Evolutionary conservation across 2,113 vertebrate genomes (phyloP).

Genomic region (Malurus elegans): DNA sequence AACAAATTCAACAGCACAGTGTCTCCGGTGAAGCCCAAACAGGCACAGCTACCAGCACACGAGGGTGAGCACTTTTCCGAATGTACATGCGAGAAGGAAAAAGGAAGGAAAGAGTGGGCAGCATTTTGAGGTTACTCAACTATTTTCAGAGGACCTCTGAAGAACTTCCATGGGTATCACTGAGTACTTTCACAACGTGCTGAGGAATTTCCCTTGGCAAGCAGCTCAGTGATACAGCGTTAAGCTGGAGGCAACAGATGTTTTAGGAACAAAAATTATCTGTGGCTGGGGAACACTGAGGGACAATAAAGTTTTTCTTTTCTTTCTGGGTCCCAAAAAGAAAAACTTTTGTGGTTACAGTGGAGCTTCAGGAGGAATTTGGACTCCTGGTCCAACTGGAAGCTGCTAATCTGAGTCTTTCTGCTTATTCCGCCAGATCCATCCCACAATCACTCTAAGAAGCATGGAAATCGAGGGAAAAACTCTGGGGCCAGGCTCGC

Average conservation of each 20-base stretch:
- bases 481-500: constrained; percentile 13
- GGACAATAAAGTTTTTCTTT: background rate
- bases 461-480: constrained; percentile 48
- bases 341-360: background rate
- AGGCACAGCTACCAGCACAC: background rate
- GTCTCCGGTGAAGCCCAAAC: background rate
- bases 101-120: background rate
- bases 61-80: constrained; percentile 34
- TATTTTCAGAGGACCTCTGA: background rate
- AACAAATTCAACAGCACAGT: background rate
- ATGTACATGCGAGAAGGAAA: background rate
- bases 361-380: background rate
- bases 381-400: background rate
- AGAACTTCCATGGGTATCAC: background rate
- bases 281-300: background rate
- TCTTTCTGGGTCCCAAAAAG: background rate
- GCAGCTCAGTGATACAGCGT: background rate
- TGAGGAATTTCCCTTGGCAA: background rate
- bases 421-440: constrained; percentile 13
- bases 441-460: constrained; percentile 30
- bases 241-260: background rate
- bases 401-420: background rate
- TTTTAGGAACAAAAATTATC: background rate
- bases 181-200: background rate
- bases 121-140: background rate